A percentile compares a stretch with the other conserved stretches of the same genome.
Evolutionary conservation across 2,888 invertebrate genomes (phyloP).

Genomic region (Andrena fulva): DNA sequence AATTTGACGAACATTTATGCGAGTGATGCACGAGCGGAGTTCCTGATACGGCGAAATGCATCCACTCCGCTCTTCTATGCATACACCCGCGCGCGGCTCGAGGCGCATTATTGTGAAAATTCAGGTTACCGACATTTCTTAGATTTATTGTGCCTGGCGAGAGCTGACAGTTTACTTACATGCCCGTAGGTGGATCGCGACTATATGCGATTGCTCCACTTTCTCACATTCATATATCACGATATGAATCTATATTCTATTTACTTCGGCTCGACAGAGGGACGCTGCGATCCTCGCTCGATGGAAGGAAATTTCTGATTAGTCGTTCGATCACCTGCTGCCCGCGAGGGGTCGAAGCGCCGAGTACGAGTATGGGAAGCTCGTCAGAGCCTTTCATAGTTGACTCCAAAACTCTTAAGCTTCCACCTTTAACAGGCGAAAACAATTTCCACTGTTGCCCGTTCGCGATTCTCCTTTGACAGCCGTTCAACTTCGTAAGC

Average conservation of each 20-base stretch:
- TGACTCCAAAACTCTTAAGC: slow-evolving; percentile 12
- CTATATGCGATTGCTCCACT: slow-evolving; percentile 60
- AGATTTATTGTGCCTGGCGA: slow-evolving; percentile 66
- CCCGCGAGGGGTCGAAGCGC: background rate
- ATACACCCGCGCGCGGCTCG: slow-evolving; percentile 26
- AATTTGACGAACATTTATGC: slow-evolving; percentile 43
- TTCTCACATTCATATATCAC: slow-evolving; percentile 61
- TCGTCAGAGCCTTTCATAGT: slow-evolving; percentile 20
- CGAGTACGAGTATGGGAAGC: slow-evolving; percentile 23
- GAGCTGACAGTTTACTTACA: slow-evolving; percentile 70
- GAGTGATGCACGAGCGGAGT: slow-evolving; percentile 23
- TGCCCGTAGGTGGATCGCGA: slow-evolving; percentile 52
- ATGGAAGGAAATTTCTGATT: slow-evolving; percentile 21
- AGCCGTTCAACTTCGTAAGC: slow-evolving; percentile 14
- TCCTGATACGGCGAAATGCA: slow-evolving; percentile 35
- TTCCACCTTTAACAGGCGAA: too few species aligned
- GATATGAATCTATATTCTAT: slow-evolving; percentile 12
- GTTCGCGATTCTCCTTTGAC: background rate
- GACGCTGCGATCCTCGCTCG: background rate
- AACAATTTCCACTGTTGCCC: background rate
- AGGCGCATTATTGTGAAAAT: slow-evolving; percentile 63
- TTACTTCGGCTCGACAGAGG: slow-evolving; percentile 21
- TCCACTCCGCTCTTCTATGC: slow-evolving; percentile 42
- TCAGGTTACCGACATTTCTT: slow-evolving; percentile 64
- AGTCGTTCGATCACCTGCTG: background rate